Conservation (phyloP, 2,797 vertebrate genomes). For the Emys orbicularis region DNA sequence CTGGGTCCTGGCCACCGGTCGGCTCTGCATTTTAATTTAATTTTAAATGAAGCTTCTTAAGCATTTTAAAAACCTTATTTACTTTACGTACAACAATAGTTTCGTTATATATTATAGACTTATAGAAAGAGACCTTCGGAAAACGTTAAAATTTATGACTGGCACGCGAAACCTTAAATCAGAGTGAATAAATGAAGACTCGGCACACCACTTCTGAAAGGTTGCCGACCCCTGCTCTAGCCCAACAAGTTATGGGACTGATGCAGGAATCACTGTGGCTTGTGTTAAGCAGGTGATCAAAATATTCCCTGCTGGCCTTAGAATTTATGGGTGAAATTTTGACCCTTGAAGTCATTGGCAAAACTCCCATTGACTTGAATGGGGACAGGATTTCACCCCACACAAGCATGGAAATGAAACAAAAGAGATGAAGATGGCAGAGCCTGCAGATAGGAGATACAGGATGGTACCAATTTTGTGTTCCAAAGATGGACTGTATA, state of each 20-base stretch:
- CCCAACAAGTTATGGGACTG: neutral
- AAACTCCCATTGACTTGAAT: neutral
- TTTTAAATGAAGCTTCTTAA: too few species aligned
- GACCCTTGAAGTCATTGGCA: neutral
- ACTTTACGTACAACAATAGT: too few species aligned
- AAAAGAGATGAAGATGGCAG: neutral
- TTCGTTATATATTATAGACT: too few species aligned
- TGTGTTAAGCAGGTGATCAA: neutral
- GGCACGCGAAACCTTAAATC: too few species aligned
- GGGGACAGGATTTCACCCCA: neutral
- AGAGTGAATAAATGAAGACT: too few species aligned
- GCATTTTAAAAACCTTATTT: too few species aligned
- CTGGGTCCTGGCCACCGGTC: too few species aligned
- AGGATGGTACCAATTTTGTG: neutral
- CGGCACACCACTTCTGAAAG: too few species aligned
- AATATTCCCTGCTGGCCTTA: neutral
- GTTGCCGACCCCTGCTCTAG: neutral
- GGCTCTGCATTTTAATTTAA: too few species aligned
- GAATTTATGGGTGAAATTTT: neutral
- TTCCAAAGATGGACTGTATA: neutral
- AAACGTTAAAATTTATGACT: too few species aligned
- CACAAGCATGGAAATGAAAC: neutral
- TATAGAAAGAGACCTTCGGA: too few species aligned
- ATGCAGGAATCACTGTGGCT: neutral
- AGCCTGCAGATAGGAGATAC: too few species aligned